A percentile compares a stretch with the other conserved stretches of the same genome.
Evolutionary conservation across 2,113 vertebrate species (phyloP).

Genomic region (Pangasianodon gigas): DNA sequence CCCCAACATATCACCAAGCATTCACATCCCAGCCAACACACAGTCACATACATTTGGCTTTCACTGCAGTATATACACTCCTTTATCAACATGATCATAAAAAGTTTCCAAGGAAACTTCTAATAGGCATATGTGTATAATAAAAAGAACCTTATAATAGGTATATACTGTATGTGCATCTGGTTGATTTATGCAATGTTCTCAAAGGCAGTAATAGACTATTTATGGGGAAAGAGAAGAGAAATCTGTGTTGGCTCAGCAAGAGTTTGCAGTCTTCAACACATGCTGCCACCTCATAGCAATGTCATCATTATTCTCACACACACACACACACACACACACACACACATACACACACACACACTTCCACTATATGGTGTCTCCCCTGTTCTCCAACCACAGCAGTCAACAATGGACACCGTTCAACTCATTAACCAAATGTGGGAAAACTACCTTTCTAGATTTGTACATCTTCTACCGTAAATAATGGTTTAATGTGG

Average conservation of each 20-base stretch:
- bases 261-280: conserved; percentile 39
- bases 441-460: conserved; percentile 23
- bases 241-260: conserved; percentile 28
- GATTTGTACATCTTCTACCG: not conserved
- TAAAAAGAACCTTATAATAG: not conserved
- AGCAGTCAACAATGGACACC: conserved; percentile 20
- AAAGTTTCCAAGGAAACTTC: not conserved
- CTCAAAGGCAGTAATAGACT: conserved; percentile 8
- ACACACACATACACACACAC: conserved; percentile 30
- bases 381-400: conserved; percentile 13
- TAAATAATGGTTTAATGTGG: not conserved
- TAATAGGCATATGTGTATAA: not conserved
- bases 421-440: conserved; percentile 43
- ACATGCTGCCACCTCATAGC: conserved; percentile 35
- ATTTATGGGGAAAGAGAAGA: conserved; percentile 11
- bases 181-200: not conserved
- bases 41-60: too few relatives aligned
- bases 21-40: not conserved
- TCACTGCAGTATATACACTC: not conserved
- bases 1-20: not conserved
- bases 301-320: conserved; percentile 47
- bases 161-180: not conserved
- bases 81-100: not conserved
- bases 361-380: not conserved
- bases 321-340: conserved; percentile 28